Evolutionary conservation across 1,140 invertebrate genomes (phyloP), one percentile per base, ranked within the genome.

Genomic region (Eueides isabella): DNA sequence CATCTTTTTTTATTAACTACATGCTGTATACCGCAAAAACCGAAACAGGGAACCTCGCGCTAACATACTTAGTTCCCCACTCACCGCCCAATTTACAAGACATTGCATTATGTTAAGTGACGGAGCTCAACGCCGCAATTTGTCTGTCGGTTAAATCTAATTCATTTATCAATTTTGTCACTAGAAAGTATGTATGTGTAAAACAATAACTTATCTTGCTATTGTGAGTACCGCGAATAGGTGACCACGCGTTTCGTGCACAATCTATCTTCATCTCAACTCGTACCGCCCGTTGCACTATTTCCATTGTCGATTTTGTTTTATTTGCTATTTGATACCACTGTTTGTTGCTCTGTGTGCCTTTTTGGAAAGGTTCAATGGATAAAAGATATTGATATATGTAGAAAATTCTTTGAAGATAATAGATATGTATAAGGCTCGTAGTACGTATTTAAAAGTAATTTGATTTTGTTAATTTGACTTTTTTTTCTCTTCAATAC

Each of bases 191-290:
- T 55, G 23, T 23, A 55, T 63, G 28, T 63, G 61, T 63, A 71
- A 75, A 71, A 67, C 66, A 78, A 66, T 67, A 35, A 75, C 69
- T 77, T 70, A 77, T 77, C 71, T 71, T 19, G 19, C 33, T 16
- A 48, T 44, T 19, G 28, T 61, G 48, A 71, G 35, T 55, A 64
- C 44, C 74, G 82, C 77, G 81, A 80, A 84, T 80, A 78, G 81
- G 85, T 85, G 84, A 87, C 86, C 85, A 84, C 80, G 82, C 86
- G 80, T 85, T 80, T 75, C 81, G 76, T 78, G 63, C 76, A 73
- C 85, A 71, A 88, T 88, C 82, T 82, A 87, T 89, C 84, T 89
- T 89, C 84, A 86, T 89, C 87, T 81, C 68, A 65, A 30, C 61
- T 71, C 41, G 69, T 55, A 63, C 72, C 38, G 29, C 61, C 28